phyloP scores from a whole-genome alignment of 2,888 invertebrate genomes.

The Heliconius aoede region DNA sequence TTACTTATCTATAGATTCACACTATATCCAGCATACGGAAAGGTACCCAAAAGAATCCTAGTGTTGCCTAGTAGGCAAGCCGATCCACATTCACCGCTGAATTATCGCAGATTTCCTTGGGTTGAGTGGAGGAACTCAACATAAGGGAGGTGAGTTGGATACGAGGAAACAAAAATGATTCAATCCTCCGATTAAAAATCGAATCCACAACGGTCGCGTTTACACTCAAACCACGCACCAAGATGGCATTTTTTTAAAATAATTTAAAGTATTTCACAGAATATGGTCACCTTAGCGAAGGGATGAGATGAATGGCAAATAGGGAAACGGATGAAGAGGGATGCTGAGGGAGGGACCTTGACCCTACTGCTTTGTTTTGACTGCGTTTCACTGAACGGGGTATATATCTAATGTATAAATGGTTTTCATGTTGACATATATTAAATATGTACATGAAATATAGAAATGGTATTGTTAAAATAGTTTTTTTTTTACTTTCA shows the following conservation, averaged over 20 bases:
- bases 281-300: conserved; percentile 39
- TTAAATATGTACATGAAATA: neutral
- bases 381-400: conserved; percentile 23
- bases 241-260: neutral
- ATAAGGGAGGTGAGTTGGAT: too few species aligned
- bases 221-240: too few species aligned
- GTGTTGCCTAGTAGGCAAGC: too few species aligned
- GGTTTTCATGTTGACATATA: neutral
- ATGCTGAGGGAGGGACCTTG: conserved; percentile 45
- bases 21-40: too few species aligned
- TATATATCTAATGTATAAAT: conserved; percentile 5
- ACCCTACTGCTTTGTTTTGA: conserved; percentile 45
- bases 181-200: neutral
- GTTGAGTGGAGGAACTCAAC: too few species aligned
- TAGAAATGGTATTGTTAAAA: neutral
- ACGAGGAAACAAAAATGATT: too few species aligned
- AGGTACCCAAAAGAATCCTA: too few species aligned
- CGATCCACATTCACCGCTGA: too few species aligned
- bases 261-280: neutral
- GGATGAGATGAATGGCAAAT: conserved; percentile 42
- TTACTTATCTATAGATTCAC: too few species aligned
- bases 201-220: neutral
- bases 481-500: neutral
- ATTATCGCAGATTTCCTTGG: too few species aligned
- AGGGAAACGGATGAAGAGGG: conserved; percentile 27